These are phyloP conservation scores for Nematostella vectensis DNA, from an alignment of 92 coral and sea anemone species.

Conservation along the genomic window DNA sequence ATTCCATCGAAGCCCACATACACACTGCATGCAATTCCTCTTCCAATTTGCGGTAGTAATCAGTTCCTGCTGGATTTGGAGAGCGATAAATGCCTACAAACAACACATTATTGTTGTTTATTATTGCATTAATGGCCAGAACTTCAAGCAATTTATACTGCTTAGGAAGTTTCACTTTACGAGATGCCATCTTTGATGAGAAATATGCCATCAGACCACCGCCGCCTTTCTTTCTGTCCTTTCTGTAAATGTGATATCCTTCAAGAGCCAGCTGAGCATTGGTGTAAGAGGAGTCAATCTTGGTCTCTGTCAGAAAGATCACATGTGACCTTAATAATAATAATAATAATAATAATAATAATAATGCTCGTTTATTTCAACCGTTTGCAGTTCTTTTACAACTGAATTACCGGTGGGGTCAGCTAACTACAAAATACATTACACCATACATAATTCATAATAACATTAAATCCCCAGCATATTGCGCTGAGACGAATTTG, in stretches of 20 bases:
- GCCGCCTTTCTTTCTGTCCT: conserved; percentile 18
- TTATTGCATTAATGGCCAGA: conserved; percentile 6
- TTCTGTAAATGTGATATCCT: conserved; percentile 21
- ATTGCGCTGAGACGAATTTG: no score
- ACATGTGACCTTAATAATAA: no score
- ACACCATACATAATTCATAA: no score
- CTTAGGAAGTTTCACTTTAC: neutral
- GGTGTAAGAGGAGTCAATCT: conserved; percentile 1
- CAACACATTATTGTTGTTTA: conserved; percentile 8
- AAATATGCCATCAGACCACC: conserved; percentile 21
- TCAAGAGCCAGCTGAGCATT: conserved; percentile 7
- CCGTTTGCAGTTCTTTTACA: no score
- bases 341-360: no score
- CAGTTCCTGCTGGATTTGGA: conserved; percentile 13
- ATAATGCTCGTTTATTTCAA: no score
- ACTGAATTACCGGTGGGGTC: no score
- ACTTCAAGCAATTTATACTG: conserved; percentile 9
- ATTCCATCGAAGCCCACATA: neutral
- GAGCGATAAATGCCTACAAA: conserved; percentile 2
- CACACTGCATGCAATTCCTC: conserved; percentile 1
- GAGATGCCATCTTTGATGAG: conserved; percentile 6
- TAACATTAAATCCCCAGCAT: no score
- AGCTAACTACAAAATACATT: no score
- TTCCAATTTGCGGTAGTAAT: conserved; percentile 10
- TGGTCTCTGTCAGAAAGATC: conserved; percentile 3